These are phyloP conservation scores for Sceliomorpha sp. DNA, from an alignment of 2,888 invertebrate species.

Conservation along the genomic window DNA sequence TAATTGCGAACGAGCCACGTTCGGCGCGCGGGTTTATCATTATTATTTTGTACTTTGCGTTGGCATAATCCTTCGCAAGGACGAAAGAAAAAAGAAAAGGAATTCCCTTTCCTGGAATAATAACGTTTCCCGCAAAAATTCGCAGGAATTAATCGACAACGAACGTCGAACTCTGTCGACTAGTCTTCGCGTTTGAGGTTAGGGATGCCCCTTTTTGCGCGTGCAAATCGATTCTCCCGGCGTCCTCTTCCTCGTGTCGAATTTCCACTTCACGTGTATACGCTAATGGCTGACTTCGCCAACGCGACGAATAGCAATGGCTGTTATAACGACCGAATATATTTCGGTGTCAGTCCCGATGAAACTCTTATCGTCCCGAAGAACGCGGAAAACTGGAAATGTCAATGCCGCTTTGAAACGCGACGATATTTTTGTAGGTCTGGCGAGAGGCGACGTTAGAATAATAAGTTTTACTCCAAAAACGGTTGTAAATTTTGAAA, in stretches of 20 bases:
- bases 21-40: slow-evolving; percentile 31
- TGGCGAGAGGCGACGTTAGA: no score
- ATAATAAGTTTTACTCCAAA: no score
- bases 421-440: no score
- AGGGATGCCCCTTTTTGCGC: slow-evolving; percentile 11
- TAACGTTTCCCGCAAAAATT: no score
- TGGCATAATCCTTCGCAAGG: no score
- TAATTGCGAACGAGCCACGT: slow-evolving; percentile 37
- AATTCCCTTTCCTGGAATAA: no score
- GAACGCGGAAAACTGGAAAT: slow-evolving; percentile 11
- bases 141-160: slow-evolving; percentile 17
- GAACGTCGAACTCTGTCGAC: no score
- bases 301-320: slow-evolving; percentile 15
- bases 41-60: slow-evolving; percentile 23
- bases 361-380: slow-evolving; percentile 27
- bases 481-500: no score
- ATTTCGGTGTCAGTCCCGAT: slow-evolving; percentile 20
- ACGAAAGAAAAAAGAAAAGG: no score
- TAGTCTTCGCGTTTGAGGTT: no score
- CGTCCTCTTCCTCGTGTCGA: slow-evolving; percentile 11
- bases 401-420: slow-evolving; percentile 14
- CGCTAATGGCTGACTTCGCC: slow-evolving; percentile 14
- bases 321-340: slow-evolving; percentile 21
- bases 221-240: slow-evolving; percentile 27
- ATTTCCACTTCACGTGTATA: slow-evolving; percentile 15